Evolutionary conservation across 2,113 vertebrate genomes (phyloP), one percentile per base, ranked within the genome.

Genomic region (Psammodynastes pulverulentus): DNA sequence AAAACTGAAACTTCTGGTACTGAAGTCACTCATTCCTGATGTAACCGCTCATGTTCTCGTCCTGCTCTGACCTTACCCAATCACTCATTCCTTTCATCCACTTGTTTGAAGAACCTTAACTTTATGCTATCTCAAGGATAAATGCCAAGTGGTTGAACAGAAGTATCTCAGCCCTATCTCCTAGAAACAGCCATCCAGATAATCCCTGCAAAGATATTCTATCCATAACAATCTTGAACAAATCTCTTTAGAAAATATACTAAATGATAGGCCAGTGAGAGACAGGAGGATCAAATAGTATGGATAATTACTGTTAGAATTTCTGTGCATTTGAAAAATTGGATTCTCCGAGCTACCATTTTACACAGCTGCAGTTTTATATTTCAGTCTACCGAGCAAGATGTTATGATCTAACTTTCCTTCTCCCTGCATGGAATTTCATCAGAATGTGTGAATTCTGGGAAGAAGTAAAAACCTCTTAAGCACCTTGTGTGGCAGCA

Each of bases 271-370:
- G 72, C 17, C 34, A 79, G 17, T 43, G 72, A 79, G 67, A 43
- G 34, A 21, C 17, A 43, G 2, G 7, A 79, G 17, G 34, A 92
- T 84, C 26, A 92, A 58, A 13, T 24, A 17, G 53, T 72, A 88
- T 89, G 45, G n/a, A 24, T n/a, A 88, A 56, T 93, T 84, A 13
- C 49, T 90, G 49, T 52, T 46, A 48, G 88, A 94, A 89, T 89
- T 95, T 95, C 91, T 48, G 90, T 72, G 89, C 39, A 95, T 86
- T 67, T 93, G 85, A 96, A 91, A 87, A 94, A 94, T 67, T 62
- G 51, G 45, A 79, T 94, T 94, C 88, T 90, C 87, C 86, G 54
- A 92, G 58, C 5, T 90, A 39, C 86, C 62, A 53, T n/a, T 85
- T 87, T 87, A 29, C 34, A 29, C 43, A 87, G 12, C 49, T 79